Evolutionary conservation across 2,888 invertebrate genomes (phyloP).

Genomic region (Drosophila stalkeri): DNA sequence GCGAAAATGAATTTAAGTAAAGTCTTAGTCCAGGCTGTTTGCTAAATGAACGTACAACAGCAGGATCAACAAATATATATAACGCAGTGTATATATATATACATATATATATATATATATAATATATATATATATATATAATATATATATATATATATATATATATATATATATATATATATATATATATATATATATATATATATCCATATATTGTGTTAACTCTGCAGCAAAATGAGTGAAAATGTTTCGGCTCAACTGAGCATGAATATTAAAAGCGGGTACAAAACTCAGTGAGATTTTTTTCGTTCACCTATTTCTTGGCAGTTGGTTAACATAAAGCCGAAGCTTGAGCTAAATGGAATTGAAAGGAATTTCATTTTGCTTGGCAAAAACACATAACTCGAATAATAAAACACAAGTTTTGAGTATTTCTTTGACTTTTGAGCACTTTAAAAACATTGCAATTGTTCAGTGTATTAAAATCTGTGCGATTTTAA

Average conservation of each 20-base stretch:
- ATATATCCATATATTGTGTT: background rate
- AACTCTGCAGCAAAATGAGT: conserved; percentile 38
- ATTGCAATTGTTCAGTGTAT: background rate
- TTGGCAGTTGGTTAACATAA: conserved; percentile 15
- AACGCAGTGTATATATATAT: conserved; percentile 2
- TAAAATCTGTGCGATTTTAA: background rate
- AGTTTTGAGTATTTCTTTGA: background rate
- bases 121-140: too few species aligned
- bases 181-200: background rate
- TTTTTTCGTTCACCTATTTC: conserved; percentile 6
- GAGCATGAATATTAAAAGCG: conserved; percentile 56
- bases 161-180: background rate
- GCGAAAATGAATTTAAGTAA: conserved; percentile 32
- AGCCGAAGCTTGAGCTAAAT: background rate
- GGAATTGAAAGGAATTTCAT: conserved; percentile 16
- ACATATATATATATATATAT: background rate
- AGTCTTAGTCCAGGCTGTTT: conserved; percentile 35
- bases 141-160: background rate
- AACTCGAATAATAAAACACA: background rate
- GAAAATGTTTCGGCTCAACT: conserved; percentile 49
- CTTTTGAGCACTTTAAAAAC: background rate
- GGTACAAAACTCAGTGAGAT: conserved; percentile 1
- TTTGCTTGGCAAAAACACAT: background rate
- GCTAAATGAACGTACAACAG: conserved; percentile 52
- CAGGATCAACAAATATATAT: conserved; percentile 28